These are phyloP conservation scores for Sclerodermus sp. DNA, from an alignment of 2,888 invertebrate species.

Conservation along the genomic window DNA sequence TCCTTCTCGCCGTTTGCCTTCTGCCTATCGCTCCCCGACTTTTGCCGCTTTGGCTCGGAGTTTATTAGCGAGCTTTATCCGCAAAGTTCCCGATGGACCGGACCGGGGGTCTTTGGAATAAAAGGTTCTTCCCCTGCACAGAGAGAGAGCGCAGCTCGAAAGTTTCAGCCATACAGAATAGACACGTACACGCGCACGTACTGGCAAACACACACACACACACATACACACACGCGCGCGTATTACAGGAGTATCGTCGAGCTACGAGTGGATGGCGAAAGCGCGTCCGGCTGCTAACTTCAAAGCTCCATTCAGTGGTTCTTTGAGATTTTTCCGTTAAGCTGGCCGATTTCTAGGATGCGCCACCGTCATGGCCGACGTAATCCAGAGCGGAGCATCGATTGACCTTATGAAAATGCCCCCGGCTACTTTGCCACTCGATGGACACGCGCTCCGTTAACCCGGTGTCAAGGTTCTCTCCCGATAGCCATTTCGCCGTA, in stretches of 20 bases:
- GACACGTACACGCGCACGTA: not conserved
- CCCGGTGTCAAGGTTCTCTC: too few relatives aligned
- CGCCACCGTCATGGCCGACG: too few relatives aligned
- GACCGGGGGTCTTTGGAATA: constrained; percentile 29
- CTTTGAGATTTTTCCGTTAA: constrained; percentile 36
- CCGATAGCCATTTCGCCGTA: too few relatives aligned
- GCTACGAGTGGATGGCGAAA: not conserved
- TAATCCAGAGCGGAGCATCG: constrained; percentile 22
- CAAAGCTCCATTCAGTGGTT: constrained; percentile 33
- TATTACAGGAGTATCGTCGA: constrained; percentile 17
- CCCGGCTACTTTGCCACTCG: not conserved
- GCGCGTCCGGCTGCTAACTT: constrained; percentile 28
- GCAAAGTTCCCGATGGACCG: constrained; percentile 33
- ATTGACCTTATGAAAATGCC: constrained; percentile 27
- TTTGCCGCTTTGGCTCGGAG: constrained; percentile 19
- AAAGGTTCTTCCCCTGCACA: too few relatives aligned
- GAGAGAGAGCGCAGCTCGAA: constrained; percentile 24
- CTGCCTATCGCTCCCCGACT: too few relatives aligned
- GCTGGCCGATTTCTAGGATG: constrained; percentile 26
- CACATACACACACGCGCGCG: too few relatives aligned
- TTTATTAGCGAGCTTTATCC: constrained; percentile 44
- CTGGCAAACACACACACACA: constrained; percentile 2
- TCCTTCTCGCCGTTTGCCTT: too few relatives aligned
- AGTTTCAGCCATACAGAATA: constrained; percentile 30
- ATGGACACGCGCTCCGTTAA: too few relatives aligned